Base-by-base conservation (phyloP, 2,797 vertebrate species). In the Cetoscarus ocellatus region DNA sequence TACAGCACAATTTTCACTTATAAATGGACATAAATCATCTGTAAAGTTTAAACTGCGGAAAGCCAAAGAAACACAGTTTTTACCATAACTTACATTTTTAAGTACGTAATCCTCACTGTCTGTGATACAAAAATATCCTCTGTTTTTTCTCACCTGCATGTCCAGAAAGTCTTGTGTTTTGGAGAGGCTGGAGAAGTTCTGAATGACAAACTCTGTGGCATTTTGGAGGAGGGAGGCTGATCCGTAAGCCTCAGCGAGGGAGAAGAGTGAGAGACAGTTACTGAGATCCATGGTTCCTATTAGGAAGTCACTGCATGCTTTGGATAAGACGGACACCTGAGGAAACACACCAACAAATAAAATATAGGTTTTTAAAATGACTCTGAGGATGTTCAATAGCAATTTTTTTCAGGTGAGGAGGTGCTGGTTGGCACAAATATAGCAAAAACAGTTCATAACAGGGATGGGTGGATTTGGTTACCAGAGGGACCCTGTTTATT, bases 261-360 rank as follows among this genome's bases (percentile, higher is more conserved):
- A 96, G 81, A 98, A 79, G 61, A 99, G 93, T 43, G 96, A 94
- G 70, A 99, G 93, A 83, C 97, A 98, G 82, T 97, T 99, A 70
- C 86, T 92, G 10, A 97, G 92, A 89, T 97, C 96, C 72, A 98
- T 94, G 47, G 93, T 96, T 91, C 94, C 95, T 89, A 97, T 95
- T 85, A 99, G 92, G 90, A 98, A 99, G 92, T 98, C 96, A 86
- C 97, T 96, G 93, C 98, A 99, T 45, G 97, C 97, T 89, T 91
- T 95, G 47, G 94, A 95, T 80, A 99, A 93, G 67, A 96, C 92
- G 11, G 95, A 90, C 42, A 97, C 96, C 93, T 98, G 92, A 87
- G 91, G 87, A 87, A 89, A 95, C 38, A 93, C 8, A 39, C 10
- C 44, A 39, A 40, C 3, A 6, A 40, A 15, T 3, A n/a, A 10